Base-by-base conservation (phyloP, 53 echinoderm and acorn worm species). In the Actinopyga echinites region DNA sequence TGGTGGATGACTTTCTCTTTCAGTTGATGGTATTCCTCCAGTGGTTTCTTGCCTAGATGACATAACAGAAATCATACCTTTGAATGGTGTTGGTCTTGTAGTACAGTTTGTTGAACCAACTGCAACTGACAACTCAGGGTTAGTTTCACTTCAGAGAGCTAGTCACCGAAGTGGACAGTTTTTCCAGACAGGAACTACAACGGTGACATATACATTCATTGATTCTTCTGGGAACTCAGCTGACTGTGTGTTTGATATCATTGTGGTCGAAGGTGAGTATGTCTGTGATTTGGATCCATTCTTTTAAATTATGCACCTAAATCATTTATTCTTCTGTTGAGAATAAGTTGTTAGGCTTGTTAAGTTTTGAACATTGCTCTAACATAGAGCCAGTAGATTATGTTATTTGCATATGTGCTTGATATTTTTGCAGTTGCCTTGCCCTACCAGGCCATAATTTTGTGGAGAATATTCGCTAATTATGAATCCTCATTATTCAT, bases 61-160 rank as follows among this genome's bases (percentile, higher is more conserved):
- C 60, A 35, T 84, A 22, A 57, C 57, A 49, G 12, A 23, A 53
- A 81, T 71, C 6, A 52, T 89, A 30, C 62, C 28, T 30, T 15
- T 85, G 13, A 79, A 79, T 34, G 64, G n/a, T 5, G 55, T 79
- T 61, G 81, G 85, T 25, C 9, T 49, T 42, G 23, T 6, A 11
- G 85, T 89, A 22, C 34, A 37, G 6, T 89, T 79, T 43, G 20
- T 49, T 21, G 37, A 81, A 57, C 82, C 82, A 10, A 86, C 83
- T 25, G 86, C 81, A 52, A 64, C 90, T 1, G 90, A 90, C 38
- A 84, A 84, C 44, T 83, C 89, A 20, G 89, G 89, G 19, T 26
- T 35, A 24, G 66, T 42, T n/a, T 67, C 25, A 17, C 56, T 42
- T 23, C 64, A 63, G 3, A 9, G 15, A 13, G 64, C 65, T 25